Evolutionary conservation across 2,888 invertebrate genomes (phyloP).

Genomic region (Drosophila formosana): DNA sequence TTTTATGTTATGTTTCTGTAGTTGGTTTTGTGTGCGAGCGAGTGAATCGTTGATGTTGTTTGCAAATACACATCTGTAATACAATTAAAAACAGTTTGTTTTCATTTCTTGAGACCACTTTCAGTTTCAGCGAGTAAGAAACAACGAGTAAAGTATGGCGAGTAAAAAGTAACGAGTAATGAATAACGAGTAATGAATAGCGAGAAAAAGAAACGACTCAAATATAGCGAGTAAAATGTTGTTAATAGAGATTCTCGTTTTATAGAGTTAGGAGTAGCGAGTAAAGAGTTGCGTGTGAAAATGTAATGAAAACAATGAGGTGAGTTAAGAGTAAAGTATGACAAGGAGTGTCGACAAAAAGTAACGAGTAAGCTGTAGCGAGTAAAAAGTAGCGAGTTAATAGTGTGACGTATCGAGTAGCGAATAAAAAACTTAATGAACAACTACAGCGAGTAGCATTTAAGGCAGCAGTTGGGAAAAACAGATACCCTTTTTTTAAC

Average conservation of each 20-base stretch:
- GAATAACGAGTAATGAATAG: no score
- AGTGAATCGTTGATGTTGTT: conserved; percentile 36
- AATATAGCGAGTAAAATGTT: no score
- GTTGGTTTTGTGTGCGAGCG: conserved; percentile 54
- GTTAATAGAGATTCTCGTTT: no score
- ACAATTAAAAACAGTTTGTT: conserved; percentile 1
- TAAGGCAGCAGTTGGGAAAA: no score
- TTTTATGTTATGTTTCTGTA: conserved; percentile 49
- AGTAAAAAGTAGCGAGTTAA: not conserved
- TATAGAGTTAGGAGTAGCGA: no score
- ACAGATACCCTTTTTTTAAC: no score
- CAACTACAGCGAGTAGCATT: not conserved
- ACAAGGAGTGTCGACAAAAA: not conserved
- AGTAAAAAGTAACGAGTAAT: not conserved
- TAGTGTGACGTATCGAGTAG: no score
- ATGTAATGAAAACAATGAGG: no score
- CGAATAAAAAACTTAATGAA: no score
- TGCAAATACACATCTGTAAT: conserved; percentile 46
- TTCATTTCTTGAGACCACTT: not conserved
- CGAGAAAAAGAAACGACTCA: not conserved
- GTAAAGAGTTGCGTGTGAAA: no score
- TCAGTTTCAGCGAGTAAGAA: not conserved
- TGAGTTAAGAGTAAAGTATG: no score
- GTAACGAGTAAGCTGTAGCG: not conserved
- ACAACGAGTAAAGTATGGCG: not conserved